Evolutionary conservation across 1,140 invertebrate genomes (phyloP).

Genomic region (Drosophila tropicalis): DNA sequence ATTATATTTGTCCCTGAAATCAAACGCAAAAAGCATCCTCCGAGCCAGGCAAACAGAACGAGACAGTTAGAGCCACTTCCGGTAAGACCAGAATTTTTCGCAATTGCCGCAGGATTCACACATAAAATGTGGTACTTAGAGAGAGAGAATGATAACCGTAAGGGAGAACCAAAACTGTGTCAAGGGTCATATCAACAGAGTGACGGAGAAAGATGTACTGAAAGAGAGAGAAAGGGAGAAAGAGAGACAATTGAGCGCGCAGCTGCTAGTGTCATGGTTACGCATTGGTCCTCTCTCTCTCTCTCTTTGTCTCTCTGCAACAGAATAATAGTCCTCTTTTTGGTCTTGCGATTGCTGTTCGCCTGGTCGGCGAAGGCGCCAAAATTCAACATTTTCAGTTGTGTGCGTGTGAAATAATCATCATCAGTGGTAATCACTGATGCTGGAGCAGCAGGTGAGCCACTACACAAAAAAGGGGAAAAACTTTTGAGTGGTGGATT

Average conservation of each 20-base stretch:
- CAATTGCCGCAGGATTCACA: conserved; percentile 20
- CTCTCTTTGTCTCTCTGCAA: neutral
- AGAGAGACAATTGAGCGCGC: conserved; percentile 20
- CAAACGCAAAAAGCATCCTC: conserved; percentile 82
- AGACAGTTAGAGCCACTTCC: conserved; percentile 44
- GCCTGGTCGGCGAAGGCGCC: conserved; percentile 78
- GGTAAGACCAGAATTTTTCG: conserved; percentile 36
- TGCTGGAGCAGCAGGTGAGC: neutral
- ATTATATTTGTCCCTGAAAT: conserved; percentile 83
- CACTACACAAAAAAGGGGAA: neutral
- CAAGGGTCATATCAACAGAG: conserved; percentile 38
- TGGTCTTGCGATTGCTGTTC: conserved; percentile 42
- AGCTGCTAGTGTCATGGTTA: conserved; percentile 45
- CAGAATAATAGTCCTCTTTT: neutral
- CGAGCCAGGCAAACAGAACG: conserved; percentile 60
- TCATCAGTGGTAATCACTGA: conserved; percentile 3
- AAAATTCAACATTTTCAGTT: conserved; percentile 81
- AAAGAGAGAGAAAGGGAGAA: conserved; percentile 16
- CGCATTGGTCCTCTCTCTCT: neutral
- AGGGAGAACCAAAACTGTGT: conserved; percentile 40
- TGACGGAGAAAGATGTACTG: conserved; percentile 1
- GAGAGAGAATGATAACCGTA: conserved; percentile 15
- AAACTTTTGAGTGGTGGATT: conserved; percentile 53
- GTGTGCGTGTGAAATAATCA: conserved; percentile 61
- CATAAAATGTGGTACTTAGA: conserved; percentile 18